Evolutionary conservation across 2,888 invertebrate species (phyloP).

Genomic region (Icerya purchasi): DNA sequence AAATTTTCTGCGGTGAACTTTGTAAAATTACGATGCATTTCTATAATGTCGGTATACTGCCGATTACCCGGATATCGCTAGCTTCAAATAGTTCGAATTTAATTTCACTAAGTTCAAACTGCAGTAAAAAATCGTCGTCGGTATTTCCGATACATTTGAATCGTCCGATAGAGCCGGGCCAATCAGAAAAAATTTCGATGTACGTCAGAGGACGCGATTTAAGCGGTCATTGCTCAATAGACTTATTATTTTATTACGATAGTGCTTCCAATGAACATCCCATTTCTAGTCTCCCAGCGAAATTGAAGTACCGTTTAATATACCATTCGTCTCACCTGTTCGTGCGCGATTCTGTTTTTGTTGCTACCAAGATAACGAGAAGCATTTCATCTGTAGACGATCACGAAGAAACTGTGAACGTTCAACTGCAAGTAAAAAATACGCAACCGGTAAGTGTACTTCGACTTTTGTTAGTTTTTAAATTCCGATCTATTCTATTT

Average conservation of each 20-base stretch:
- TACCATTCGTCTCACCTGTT: constrained; percentile 41
- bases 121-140: constrained; percentile 13
- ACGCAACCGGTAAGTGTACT: constrained; percentile 15
- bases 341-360: constrained; percentile 36
- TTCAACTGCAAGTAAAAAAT: constrained; percentile 14
- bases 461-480: too few species aligned
- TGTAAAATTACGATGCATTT: constrained; percentile 43
- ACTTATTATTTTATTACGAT: constrained; percentile 53
- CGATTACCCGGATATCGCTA: constrained; percentile 38
- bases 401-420: constrained; percentile 2
- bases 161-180: constrained; percentile 29
- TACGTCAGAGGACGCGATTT: constrained; percentile 48
- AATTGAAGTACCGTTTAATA: constrained; percentile 34
- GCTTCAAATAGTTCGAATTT: constrained; percentile 49
- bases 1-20: constrained; percentile 52
- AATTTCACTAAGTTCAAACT: constrained; percentile 29
- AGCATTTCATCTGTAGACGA: constrained; percentile 26
- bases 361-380: constrained; percentile 32
- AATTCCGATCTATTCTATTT: too few species aligned
- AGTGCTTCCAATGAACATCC: constrained; percentile 29
- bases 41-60: constrained; percentile 43
- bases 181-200: constrained; percentile 31
- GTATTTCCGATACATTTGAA: constrained; percentile 18
- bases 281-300: constrained; percentile 19
- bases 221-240: constrained; percentile 38